These are phyloP conservation scores for Lycia hirtaria DNA, from an alignment of 2,888 invertebrate genomes.

Conservation along the genomic window DNA sequence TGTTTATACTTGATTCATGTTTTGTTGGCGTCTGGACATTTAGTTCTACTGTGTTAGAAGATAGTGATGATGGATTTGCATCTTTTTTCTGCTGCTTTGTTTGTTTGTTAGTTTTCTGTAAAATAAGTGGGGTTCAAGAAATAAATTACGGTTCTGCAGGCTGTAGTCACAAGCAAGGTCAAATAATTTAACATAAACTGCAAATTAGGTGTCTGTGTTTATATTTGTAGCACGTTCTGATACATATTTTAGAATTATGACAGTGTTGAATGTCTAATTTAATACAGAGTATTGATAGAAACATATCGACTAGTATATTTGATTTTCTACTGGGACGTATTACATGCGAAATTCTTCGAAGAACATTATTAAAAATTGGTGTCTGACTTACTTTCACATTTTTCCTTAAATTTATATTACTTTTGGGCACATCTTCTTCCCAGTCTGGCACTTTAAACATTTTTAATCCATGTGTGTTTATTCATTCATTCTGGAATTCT, in stretches of 20 bases:
- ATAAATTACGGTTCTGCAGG: too few species aligned
- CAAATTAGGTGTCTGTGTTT: too few species aligned
- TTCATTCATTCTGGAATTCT: background rate
- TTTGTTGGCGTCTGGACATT: conserved; percentile 4
- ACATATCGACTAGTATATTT: background rate
- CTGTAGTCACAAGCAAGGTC: too few species aligned
- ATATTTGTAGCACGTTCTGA: too few species aligned
- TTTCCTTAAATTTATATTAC: conserved; percentile 27
- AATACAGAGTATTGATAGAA: too few species aligned
- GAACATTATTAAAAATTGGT: background rate
- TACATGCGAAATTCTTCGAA: too few species aligned
- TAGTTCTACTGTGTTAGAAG: background rate
- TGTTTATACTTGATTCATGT: conserved; percentile 6
- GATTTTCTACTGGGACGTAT: too few species aligned
- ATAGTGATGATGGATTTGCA: background rate
- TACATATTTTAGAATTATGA: too few species aligned
- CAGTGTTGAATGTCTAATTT: too few species aligned
- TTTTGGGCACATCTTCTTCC: conserved; percentile 50
- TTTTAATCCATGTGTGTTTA: conserved; percentile 17
- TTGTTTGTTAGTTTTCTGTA: conserved; percentile 18
- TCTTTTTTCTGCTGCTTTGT: conserved; percentile 19
- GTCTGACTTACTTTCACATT: conserved; percentile 29
- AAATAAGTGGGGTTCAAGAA: background rate
- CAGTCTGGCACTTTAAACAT: conserved; percentile 52
- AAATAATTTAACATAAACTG: too few species aligned